A percentile compares a stretch with the other conserved stretches of the same genome.
Conservation (phyloP, 2,888 invertebrate species). For the Dromius quadrimaculatus region DNA sequence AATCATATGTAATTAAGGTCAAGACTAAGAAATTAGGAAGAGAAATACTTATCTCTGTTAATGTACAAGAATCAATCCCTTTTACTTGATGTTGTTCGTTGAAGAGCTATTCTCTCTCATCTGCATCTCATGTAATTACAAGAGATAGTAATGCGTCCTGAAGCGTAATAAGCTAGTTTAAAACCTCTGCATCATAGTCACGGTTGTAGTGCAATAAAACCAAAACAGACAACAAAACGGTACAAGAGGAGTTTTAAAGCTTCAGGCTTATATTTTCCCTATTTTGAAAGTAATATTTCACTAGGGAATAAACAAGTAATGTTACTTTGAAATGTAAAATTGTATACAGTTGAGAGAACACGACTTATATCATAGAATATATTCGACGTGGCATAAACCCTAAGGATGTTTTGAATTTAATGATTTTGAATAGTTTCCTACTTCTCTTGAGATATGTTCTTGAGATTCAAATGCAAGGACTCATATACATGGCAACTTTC, state of each 20-base stretch:
- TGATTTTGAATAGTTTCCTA: slow-evolving; percentile 6
- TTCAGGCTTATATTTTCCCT: slow-evolving; percentile 28
- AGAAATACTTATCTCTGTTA: too few relatives aligned
- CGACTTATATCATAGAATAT: slow-evolving; percentile 20
- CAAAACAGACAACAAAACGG: slow-evolving; percentile 9
- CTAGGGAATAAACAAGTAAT: slow-evolving; percentile 31
- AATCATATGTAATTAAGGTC: too few relatives aligned
- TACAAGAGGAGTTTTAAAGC: slow-evolving; percentile 18
- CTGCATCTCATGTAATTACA: slow-evolving; percentile 9
- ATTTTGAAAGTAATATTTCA: slow-evolving; percentile 35
- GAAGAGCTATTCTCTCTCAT: neutral
- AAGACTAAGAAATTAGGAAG: too few relatives aligned
- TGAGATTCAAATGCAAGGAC: too few relatives aligned
- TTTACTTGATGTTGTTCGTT: slow-evolving; percentile 5
- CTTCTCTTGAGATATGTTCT: neutral
- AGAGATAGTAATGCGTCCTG: slow-evolving; percentile 18
- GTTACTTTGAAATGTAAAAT: slow-evolving; percentile 32
- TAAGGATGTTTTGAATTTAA: slow-evolving; percentile 12
- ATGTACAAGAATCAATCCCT: neutral
- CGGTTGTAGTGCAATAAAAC: slow-evolving; percentile 12
- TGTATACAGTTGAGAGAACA: slow-evolving; percentile 18
- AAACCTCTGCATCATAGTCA: slow-evolving; percentile 24
- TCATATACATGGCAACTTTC: too few relatives aligned
- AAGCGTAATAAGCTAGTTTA: slow-evolving; percentile 19
- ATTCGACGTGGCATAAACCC: slow-evolving; percentile 16